Evolutionary conservation across 2,888 invertebrate species (phyloP).

Genomic region (Mythimna pallens): DNA sequence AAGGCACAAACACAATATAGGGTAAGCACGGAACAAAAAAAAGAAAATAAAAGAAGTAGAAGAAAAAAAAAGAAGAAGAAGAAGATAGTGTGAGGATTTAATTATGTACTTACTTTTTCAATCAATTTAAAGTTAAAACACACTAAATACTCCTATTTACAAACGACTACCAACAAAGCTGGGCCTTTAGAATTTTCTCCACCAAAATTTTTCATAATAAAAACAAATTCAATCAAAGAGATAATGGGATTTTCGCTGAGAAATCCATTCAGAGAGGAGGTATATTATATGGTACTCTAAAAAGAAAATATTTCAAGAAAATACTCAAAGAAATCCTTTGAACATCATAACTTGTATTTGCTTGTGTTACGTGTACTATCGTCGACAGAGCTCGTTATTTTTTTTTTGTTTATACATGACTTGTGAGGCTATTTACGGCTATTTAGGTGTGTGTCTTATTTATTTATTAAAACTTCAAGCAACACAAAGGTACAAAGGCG

Average conservation of each 20-base stretch:
- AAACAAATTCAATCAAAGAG: conserved; percentile 56
- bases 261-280: conserved; percentile 54
- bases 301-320: conserved; percentile 58
- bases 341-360: conserved; percentile 39
- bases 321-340: conserved; percentile 53
- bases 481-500: no score
- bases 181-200: conserved; percentile 9
- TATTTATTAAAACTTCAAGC: no score
- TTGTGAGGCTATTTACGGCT: no score
- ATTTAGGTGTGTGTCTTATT: no score
- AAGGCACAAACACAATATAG: no score
- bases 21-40: no score
- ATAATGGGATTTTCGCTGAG: conserved; percentile 57
- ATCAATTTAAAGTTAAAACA: not conserved
- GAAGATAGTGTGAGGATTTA: no score
- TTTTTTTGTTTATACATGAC: conserved; percentile 20
- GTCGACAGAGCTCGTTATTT: conserved; percentile 17
- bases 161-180: not conserved
- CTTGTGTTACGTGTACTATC: conserved; percentile 22
- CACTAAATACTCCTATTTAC: conserved; percentile 10
- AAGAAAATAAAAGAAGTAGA: no score
- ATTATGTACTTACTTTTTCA: not conserved
- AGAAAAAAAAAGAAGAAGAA: no score
- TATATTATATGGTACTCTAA: conserved; percentile 41
- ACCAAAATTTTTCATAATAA: conserved; percentile 39